Evolutionary conservation across 2,888 invertebrate species (phyloP).

Genomic region (Salticus scenicus): DNA sequence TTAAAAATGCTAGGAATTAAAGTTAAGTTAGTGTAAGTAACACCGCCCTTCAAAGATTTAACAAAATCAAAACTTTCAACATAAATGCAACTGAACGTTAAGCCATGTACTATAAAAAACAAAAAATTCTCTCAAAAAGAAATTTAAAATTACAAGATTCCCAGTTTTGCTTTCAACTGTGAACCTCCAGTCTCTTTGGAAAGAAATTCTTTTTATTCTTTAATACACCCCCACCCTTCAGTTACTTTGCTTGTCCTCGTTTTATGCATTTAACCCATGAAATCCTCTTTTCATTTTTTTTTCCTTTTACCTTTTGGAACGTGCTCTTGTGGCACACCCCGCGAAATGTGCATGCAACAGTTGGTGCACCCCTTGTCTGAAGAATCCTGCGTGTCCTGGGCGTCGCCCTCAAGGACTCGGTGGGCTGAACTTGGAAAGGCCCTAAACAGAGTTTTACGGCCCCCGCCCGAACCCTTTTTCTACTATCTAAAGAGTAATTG

Average conservation of each 20-base stretch:
- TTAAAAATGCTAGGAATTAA: too few relatives aligned
- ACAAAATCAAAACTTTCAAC: too few relatives aligned
- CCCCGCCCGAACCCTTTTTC: conserved; percentile 35
- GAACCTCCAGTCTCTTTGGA: not conserved
- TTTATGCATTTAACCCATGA: conserved; percentile 1
- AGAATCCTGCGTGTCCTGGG: conserved; percentile 46
- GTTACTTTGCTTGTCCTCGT: not conserved
- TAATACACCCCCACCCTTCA: not conserved
- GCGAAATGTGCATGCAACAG: not conserved
- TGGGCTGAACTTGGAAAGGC: conserved; percentile 61
- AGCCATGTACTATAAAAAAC: too few relatives aligned
- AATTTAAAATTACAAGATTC: too few relatives aligned
- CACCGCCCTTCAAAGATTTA: too few relatives aligned
- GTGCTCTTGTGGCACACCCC: not conserved
- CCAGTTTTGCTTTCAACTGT: not conserved
- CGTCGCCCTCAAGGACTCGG: conserved; percentile 50
- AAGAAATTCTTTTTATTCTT: not conserved
- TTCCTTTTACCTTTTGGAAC: conserved; percentile 3
- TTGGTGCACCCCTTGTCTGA: conserved; percentile 9
- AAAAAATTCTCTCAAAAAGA: too few relatives aligned
- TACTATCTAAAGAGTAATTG: conserved; percentile 4
- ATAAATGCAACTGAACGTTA: too few relatives aligned
- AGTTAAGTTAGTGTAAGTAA: too few relatives aligned
- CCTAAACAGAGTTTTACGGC: conserved; percentile 28
- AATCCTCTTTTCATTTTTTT: not conserved